Percentiles rank a stretch among this genome's conserved stretches.
phyloP scores from a whole-genome alignment of 92 coral and sea anemone species.

The Porites evermanni region DNA sequence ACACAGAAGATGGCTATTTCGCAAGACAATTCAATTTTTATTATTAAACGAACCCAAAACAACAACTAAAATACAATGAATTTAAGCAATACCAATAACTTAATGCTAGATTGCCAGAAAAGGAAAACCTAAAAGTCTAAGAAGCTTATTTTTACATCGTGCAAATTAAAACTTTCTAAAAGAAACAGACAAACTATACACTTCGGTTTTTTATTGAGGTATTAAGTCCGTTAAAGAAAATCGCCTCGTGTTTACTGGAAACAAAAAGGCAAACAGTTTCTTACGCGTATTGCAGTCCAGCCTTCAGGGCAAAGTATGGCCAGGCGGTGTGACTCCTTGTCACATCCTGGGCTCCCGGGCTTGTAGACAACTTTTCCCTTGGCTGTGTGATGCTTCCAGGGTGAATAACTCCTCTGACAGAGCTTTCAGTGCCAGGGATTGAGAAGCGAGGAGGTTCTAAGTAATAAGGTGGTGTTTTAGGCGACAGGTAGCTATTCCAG shows the following conservation, averaged over 20 bases:
- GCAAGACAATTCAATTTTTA: slow-evolving; percentile 37
- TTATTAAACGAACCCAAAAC: slow-evolving; percentile 25
- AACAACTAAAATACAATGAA: slow-evolving; percentile 4
- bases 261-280: not conserved
- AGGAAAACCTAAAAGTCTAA: not conserved
- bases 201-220: not conserved
- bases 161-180: slow-evolving; percentile 8
- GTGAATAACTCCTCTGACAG: slow-evolving; percentile 32
- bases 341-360: slow-evolving; percentile 6
- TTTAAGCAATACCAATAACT: not conserved
- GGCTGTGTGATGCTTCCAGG: slow-evolving; percentile 39
- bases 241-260: not conserved
- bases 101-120: not conserved
- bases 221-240: slow-evolving; percentile 9
- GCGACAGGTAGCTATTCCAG: slow-evolving; percentile 49
- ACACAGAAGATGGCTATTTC: not conserved
- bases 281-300: slow-evolving; percentile 70
- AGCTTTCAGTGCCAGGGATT: slow-evolving; percentile 28
- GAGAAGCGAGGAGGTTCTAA: slow-evolving; percentile 42
- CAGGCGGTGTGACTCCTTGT: slow-evolving; percentile 25
- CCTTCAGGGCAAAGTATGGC: slow-evolving; percentile 70
- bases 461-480: slow-evolving; percentile 32
- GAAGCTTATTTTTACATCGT: not conserved
- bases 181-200: not conserved
- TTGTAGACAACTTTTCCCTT: slow-evolving; percentile 30